phyloP scores from a whole-genome alignment of 2,888 invertebrate species.

The Hofmannophila pseudospretella region DNA sequence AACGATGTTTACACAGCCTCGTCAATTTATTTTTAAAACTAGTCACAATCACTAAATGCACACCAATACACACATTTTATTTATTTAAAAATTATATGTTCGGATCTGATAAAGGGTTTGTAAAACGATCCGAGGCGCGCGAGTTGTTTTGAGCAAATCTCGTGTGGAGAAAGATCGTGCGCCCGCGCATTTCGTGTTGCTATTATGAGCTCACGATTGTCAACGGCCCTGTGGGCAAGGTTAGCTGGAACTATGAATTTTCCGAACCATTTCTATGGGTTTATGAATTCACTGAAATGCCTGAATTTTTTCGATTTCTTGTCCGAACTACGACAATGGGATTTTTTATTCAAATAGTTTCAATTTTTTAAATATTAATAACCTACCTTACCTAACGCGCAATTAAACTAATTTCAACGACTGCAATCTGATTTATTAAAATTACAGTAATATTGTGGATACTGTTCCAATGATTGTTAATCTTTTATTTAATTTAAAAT shows the following conservation, averaged over 20 bases:
- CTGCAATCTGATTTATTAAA: no score
- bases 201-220: conserved; percentile 65
- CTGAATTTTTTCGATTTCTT: not conserved
- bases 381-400: not conserved
- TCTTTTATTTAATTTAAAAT: no score
- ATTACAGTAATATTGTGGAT: no score
- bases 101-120: conserved; percentile 43
- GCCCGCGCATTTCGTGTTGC: conserved; percentile 61
- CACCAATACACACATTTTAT: conserved; percentile 19
- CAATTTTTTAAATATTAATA: not conserved
- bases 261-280: not conserved
- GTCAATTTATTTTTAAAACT: not conserved
- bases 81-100: no score
- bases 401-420: no score
- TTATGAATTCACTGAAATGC: no score
- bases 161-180: conserved; percentile 57
- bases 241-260: conserved; percentile 47
- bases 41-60: conserved; percentile 4
- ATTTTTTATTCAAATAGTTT: not conserved
- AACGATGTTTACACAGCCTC: not conserved
- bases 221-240: conserved; percentile 66
- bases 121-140: conserved; percentile 57
- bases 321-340: not conserved
- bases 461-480: no score
- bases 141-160: conserved; percentile 60